phyloP scores from a whole-genome alignment of 2,888 invertebrate genomes.

The Cosmopolites sordidus region DNA sequence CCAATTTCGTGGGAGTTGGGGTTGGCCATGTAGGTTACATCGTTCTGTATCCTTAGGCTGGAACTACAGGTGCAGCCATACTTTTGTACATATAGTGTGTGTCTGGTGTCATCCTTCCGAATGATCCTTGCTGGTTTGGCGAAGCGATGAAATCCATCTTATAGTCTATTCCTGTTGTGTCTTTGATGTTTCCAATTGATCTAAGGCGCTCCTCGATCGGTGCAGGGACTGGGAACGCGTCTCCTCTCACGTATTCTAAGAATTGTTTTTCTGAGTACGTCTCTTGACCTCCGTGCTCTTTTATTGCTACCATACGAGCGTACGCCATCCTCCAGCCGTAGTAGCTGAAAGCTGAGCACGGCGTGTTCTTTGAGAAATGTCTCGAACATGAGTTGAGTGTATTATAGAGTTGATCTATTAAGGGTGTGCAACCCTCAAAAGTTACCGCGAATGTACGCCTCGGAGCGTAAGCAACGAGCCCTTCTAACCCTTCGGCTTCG shows the following conservation, averaged over 20 bases:
- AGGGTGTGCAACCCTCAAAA: neutral
- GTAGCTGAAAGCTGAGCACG: neutral
- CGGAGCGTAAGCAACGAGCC: neutral
- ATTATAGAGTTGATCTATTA: neutral
- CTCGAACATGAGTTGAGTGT: neutral
- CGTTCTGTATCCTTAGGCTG: neutral
- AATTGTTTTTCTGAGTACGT: neutral
- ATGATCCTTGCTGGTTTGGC: neutral
- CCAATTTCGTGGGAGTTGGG: neutral
- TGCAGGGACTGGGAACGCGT: neutral
- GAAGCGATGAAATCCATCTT: neutral
- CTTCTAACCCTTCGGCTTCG: neutral
- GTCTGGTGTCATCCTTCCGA: neutral
- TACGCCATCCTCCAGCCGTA: neutral
- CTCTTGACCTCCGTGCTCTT: neutral
- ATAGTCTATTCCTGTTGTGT: neutral
- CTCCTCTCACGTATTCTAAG: no score
- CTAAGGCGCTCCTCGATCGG: neutral
- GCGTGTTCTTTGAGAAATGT: neutral
- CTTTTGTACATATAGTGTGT: neutral
- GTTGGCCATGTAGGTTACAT: neutral
- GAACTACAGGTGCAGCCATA: neutral
- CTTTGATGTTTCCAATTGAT: neutral
- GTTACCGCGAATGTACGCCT: neutral
- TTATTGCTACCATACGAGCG: neutral